A percentile compares a stretch with the other conserved stretches of the same genome.
Conservation (phyloP, 2,113 vertebrate genomes). For the Callorhinus ursinus region DNA sequence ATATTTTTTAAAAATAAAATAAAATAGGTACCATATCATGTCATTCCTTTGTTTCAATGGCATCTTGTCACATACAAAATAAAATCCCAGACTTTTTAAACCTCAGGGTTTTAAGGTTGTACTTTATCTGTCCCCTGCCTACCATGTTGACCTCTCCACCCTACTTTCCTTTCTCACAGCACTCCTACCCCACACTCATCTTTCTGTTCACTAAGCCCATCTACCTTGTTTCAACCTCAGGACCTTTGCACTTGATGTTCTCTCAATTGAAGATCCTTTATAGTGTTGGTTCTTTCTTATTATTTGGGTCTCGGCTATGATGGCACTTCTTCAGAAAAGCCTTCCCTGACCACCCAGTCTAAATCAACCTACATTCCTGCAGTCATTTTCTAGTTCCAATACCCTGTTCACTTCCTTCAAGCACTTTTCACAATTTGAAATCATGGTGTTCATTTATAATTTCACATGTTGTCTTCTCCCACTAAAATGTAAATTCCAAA, state of each 20-base stretch:
- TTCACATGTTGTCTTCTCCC: neutral
- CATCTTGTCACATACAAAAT: neutral
- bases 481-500: neutral
- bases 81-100: neutral
- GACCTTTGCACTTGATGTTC: neutral
- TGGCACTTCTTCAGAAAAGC: neutral
- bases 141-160: too few relatives aligned
- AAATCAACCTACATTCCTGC: too few relatives aligned
- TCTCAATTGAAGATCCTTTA: neutral
- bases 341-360: neutral
- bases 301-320: neutral
- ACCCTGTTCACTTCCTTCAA: neutral
- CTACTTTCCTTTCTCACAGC: neutral
- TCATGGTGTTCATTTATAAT: neutral
- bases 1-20: too few relatives aligned
- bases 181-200: neutral
- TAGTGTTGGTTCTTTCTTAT: neutral
- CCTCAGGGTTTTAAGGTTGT: neutral
- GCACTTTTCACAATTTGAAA: neutral
- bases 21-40: too few relatives aligned
- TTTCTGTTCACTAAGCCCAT: neutral
- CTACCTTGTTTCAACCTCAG: neutral
- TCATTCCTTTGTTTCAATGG: neutral
- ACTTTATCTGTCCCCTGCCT: neutral
- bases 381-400: neutral